Conservation (phyloP, 2,113 vertebrate species). For the Halcyon senegalensis region DNA sequence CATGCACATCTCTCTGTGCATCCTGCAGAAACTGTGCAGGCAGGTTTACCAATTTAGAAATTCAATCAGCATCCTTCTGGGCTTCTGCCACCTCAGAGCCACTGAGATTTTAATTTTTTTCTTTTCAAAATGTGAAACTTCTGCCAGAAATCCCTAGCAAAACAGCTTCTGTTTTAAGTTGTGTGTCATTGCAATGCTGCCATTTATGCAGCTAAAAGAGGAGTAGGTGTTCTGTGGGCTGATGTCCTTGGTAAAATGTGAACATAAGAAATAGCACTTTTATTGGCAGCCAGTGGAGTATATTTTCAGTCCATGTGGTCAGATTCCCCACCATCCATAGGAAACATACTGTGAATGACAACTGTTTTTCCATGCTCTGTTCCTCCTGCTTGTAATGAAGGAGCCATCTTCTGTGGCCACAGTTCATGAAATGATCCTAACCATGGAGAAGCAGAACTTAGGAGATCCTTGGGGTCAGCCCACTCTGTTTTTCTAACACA, state of each 20-base stretch:
- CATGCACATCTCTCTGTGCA: background rate
- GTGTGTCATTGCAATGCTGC: background rate
- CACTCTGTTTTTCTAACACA: background rate
- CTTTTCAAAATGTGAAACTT: background rate
- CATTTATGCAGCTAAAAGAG: background rate
- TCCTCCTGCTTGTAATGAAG: background rate
- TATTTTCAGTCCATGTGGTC: conserved; percentile 52
- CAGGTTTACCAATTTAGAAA: background rate
- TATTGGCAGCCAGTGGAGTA: background rate
- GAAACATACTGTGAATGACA: conserved; percentile 48
- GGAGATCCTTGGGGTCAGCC: background rate
- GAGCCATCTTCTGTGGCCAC: background rate
- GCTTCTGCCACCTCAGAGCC: background rate
- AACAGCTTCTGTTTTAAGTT: conserved; percentile 19
- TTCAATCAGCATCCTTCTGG: background rate
- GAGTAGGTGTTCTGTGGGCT: conserved; percentile 22
- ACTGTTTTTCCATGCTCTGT: conserved; percentile 28
- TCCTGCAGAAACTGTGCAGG: background rate
- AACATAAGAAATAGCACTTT: conserved; percentile 40
- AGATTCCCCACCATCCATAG: conserved; percentile 30
- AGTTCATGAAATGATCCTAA: background rate
- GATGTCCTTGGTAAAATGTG: conserved; percentile 42
- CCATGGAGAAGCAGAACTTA: background rate
- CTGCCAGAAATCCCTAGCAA: conserved; percentile 5
- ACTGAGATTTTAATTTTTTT: background rate